Evolutionary conservation across 2,888 invertebrate genomes (phyloP).

Genomic region (Sinhomidia bicolor): DNA sequence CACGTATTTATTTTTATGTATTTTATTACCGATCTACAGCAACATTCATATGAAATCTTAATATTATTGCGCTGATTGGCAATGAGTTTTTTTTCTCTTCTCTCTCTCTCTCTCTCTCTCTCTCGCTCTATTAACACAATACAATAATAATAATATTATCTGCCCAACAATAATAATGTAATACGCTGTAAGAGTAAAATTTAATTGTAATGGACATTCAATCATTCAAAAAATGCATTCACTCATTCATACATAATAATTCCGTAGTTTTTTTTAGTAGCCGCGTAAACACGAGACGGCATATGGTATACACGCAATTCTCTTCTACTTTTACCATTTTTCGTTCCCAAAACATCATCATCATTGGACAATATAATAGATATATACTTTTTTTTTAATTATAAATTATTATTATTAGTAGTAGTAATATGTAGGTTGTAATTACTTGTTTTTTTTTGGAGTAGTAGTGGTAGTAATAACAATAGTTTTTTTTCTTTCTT

Average conservation of each 20-base stretch:
- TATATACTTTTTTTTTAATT: no score
- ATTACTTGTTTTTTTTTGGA: no score
- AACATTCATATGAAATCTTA: conserved; percentile 74
- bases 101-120: not conserved
- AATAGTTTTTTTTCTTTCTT: no score
- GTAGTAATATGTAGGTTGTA: no score
- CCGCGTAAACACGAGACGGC: not conserved
- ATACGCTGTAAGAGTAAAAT: conserved; percentile 1
- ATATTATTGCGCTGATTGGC: conserved; percentile 74
- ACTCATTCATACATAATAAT: not conserved
- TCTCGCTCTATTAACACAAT: not conserved
- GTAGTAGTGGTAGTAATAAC: no score
- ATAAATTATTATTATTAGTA: no score
- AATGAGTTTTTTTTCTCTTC: conserved; percentile 54
- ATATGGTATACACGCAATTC: no score
- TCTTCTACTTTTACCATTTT: no score
- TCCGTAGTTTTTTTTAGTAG: no score
- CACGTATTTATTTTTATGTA: conserved; percentile 34
- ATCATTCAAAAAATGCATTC: conserved; percentile 16
- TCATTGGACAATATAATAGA: no score
- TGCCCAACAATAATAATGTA: no score
- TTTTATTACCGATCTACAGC: conserved; percentile 74
- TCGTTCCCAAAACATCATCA: no score
- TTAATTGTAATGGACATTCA: not conserved
- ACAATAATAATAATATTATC: conserved; percentile 38